phyloP scores from a whole-genome alignment of 2,888 invertebrate genomes.

The Drosophila lacicola region DNA sequence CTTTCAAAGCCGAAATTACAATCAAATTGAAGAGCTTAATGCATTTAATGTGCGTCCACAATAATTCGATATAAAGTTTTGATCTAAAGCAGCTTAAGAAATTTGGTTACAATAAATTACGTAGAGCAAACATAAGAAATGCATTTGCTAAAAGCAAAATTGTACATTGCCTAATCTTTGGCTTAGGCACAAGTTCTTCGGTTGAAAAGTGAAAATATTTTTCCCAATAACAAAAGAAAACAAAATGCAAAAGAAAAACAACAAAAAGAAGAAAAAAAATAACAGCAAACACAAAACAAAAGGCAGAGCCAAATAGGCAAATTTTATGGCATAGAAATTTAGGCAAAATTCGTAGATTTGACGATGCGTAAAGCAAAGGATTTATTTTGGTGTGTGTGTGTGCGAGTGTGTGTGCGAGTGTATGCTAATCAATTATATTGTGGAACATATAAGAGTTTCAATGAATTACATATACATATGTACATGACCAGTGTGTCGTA shows the following conservation, averaged over 20 bases:
- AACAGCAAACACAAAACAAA: constrained; percentile 12
- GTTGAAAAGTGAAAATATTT: constrained; percentile 46
- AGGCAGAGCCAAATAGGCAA: constrained; percentile 27
- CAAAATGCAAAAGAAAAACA: constrained; percentile 13
- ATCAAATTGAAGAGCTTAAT: constrained; percentile 55
- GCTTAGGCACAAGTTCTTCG: constrained; percentile 29
- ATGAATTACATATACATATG: constrained; percentile 21
- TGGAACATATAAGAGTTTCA: constrained; percentile 33
- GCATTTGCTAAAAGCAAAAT: constrained; percentile 25
- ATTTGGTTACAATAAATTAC: constrained; percentile 44
- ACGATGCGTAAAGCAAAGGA: constrained; percentile 64
- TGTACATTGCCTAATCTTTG: constrained; percentile 41
- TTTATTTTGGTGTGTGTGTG: constrained; percentile 53
- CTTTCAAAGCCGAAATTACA: constrained; percentile 26
- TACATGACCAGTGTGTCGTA: constrained; percentile 48
- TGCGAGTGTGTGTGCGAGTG: background rate
- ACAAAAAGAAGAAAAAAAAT: background rate
- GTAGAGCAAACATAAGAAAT: constrained; percentile 24
- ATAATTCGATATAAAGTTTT: constrained; percentile 29
- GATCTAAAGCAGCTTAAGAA: constrained; percentile 18
- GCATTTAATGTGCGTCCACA: constrained; percentile 43
- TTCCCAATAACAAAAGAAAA: constrained; percentile 17
- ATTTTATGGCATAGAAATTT: constrained; percentile 25
- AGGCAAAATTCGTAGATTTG: constrained; percentile 37
- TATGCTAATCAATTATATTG: constrained; percentile 54